These are phyloP conservation scores for Araneus ventricosus DNA, from an alignment of 1,140 invertebrate genomes.

Conservation along the genomic window DNA sequence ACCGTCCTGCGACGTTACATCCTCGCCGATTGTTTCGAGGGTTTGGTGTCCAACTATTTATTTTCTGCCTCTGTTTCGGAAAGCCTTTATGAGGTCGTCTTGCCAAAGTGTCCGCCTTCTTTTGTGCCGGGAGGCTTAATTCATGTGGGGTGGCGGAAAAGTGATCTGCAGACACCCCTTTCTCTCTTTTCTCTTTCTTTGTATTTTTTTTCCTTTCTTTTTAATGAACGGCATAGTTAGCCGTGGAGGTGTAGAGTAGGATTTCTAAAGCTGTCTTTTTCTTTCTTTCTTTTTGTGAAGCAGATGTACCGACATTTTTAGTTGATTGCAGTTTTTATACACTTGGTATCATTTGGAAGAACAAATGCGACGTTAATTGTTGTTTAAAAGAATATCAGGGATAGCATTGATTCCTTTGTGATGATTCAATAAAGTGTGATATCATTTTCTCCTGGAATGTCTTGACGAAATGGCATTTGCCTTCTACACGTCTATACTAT, in stretches of 20 bases:
- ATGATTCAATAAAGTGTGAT: no score
- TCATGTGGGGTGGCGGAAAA: slow-evolving; percentile 27
- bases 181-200: background rate
- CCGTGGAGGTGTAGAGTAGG: background rate
- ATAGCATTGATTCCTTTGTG: no score
- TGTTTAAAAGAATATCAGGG: no score
- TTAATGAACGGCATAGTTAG: background rate
- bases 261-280: no score
- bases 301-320: no score
- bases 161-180: background rate
- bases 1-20: slow-evolving; percentile 6
- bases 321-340: no score
- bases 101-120: slow-evolving; percentile 29
- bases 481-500: no score
- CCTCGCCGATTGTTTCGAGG: slow-evolving; percentile 47
- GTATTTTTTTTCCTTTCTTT: background rate
- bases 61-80: slow-evolving; percentile 47
- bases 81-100: background rate
- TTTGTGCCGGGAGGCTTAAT: slow-evolving; percentile 37
- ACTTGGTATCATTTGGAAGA: no score
- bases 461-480: no score
- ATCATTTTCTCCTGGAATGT: no score
- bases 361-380: no score
- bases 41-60: slow-evolving; percentile 43
- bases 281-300: no score